Conservation (phyloP, 2,888 invertebrate species). For the Polymixis flavicincta region DNA sequence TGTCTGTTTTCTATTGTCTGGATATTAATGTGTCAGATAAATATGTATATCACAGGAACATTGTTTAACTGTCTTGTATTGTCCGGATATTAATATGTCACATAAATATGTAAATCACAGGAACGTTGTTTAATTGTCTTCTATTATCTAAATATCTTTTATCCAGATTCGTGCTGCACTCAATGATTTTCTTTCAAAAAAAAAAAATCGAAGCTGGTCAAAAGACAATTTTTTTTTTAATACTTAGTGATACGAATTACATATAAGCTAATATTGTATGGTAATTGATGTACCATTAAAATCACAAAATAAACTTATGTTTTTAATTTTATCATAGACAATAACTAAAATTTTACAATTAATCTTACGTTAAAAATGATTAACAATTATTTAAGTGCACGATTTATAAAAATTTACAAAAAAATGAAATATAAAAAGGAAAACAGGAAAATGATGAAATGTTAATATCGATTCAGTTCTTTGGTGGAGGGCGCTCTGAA, state of each 20-base stretch:
- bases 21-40: slow-evolving; percentile 2
- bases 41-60: background rate
- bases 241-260: slow-evolving; percentile 70
- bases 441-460: slow-evolving; percentile 7
- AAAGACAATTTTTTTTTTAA: slow-evolving; percentile 71
- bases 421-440: slow-evolving; percentile 10
- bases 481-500: slow-evolving; percentile 46
- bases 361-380: slow-evolving; percentile 35
- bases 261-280: slow-evolving; percentile 72
- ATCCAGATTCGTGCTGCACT: slow-evolving; percentile 26
- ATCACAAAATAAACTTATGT: slow-evolving; percentile 57
- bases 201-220: slow-evolving; percentile 49
- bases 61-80: too few relatives aligned
- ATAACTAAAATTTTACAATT: slow-evolving; percentile 37
- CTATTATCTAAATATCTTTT: slow-evolving; percentile 19
- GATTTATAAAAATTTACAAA: slow-evolving; percentile 12
- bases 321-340: slow-evolving; percentile 47
- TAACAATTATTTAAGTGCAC: slow-evolving; percentile 28
- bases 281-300: slow-evolving; percentile 79
- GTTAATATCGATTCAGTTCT: slow-evolving; percentile 34
- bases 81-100: slow-evolving; percentile 5
- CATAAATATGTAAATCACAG: slow-evolving; percentile 30
- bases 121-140: slow-evolving; percentile 35
- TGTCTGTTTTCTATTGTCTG: too few relatives aligned
- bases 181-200: slow-evolving; percentile 56